phyloP scores from a whole-genome alignment of 2,113 vertebrate genomes.

The Piprites chloris region DNA sequence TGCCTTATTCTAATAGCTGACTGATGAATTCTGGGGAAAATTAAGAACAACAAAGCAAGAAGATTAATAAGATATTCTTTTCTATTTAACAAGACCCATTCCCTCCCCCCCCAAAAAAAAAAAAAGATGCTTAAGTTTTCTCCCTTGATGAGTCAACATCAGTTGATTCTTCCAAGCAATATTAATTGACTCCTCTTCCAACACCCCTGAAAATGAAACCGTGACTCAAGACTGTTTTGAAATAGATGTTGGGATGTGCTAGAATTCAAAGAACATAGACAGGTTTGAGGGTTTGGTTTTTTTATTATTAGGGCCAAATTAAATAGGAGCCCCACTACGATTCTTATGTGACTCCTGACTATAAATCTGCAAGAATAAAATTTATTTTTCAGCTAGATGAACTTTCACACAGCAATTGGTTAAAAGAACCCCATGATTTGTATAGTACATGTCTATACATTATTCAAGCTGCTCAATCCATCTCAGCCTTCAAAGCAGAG shows the following conservation, averaged over 20 bases:
- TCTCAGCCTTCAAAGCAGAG: not conserved
- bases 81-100: not conserved
- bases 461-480: not conserved
- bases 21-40: conserved; percentile 29
- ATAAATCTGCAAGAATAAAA: not conserved
- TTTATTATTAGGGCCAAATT: not conserved
- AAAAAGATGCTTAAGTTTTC: not conserved
- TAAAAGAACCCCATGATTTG: not conserved
- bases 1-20: conserved; percentile 32
- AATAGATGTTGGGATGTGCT: not conserved
- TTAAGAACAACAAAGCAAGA: not conserved
- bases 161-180: not conserved
- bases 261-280: not conserved
- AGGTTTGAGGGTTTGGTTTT: not conserved
- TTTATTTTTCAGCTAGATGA: not conserved
- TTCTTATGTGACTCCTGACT: not conserved
- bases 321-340: not conserved
- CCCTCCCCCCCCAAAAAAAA: rapidly evolving
- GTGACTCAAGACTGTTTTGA: conserved; percentile 1
- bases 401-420: not conserved
- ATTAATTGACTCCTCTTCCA: not conserved
- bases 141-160: not conserved
- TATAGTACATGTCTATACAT: not conserved
- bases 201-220: conserved; percentile 1
- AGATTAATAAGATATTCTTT: not conserved